A percentile compares a stretch with the other conserved stretches of the same genome.
phyloP scores from a whole-genome alignment of 2,888 invertebrate species.

The Perizoma flavofasciatum region DNA sequence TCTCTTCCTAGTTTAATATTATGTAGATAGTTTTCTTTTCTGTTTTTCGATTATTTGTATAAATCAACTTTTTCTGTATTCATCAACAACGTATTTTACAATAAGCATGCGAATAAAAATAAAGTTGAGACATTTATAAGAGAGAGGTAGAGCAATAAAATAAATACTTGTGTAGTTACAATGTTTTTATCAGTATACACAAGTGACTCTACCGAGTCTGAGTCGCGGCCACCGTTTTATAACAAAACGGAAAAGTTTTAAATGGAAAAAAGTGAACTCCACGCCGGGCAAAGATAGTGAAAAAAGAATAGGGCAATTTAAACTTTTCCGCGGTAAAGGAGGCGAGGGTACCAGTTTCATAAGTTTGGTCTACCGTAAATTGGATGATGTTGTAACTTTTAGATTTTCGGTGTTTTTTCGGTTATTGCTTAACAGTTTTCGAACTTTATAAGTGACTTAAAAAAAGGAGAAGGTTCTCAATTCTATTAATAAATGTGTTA shows the following conservation, averaged over 20 bases:
- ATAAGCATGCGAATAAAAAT: neutral
- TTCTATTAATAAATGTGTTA: conserved; percentile 1
- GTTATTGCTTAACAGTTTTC: conserved; percentile 28
- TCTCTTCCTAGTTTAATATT: too few species aligned
- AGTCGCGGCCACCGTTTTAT: conserved; percentile 60
- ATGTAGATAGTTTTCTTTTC: too few species aligned
- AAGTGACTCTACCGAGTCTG: conserved; percentile 37
- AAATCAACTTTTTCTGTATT: too few species aligned
- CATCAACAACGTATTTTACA: too few species aligned
- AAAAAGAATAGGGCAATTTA: conserved; percentile 77
- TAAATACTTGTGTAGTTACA: conserved; percentile 30
- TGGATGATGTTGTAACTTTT: conserved; percentile 64
- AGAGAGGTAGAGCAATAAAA: conserved; percentile 25
- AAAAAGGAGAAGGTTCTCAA: neutral
- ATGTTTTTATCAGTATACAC: conserved; percentile 38
- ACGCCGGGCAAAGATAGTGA: conserved; percentile 68
- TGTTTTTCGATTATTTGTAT: too few species aligned
- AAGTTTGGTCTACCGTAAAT: conserved; percentile 69
- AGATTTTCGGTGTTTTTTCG: conserved; percentile 41
- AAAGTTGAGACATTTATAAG: neutral
- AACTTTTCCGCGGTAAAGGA: conserved; percentile 65
- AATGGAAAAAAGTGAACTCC: conserved; percentile 76
- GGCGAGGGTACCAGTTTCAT: conserved; percentile 66
- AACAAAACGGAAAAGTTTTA: conserved; percentile 79
- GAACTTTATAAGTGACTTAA: conserved; percentile 18